A percentile compares a stretch with the other conserved stretches of the same genome.
Evolutionary conservation across 2,113 vertebrate genomes (phyloP).

Genomic region (Prietella phreatophila): DNA sequence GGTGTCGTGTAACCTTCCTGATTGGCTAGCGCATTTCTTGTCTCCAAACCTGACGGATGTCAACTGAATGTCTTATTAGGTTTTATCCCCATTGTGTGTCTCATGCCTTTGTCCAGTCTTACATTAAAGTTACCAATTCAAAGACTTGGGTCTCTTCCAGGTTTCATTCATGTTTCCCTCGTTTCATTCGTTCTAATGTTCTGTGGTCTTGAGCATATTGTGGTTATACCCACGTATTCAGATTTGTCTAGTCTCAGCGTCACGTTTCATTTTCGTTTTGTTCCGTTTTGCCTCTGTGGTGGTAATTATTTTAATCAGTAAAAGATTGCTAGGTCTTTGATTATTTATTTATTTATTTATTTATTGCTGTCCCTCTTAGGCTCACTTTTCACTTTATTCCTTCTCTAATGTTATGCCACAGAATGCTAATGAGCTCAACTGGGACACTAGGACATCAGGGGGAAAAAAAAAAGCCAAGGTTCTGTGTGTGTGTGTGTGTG

Average conservation of each 20-base stretch:
- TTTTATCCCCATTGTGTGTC: background rate
- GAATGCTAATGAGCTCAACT: constrained; percentile 54
- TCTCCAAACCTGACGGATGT: background rate
- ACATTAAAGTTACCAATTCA: background rate
- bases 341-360: background rate
- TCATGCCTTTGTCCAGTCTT: background rate
- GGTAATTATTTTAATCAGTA: background rate
- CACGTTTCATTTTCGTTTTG: background rate
- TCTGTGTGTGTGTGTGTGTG: constrained; percentile 5
- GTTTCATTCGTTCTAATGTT: background rate
- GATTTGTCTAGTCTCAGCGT: background rate
- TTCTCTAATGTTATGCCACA: constrained; percentile 46
- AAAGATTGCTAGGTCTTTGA: background rate
- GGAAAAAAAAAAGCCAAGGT: background rate
- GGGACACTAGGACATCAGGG: constrained; percentile 29
- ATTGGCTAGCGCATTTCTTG: background rate
- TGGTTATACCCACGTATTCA: background rate
- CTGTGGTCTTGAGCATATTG: background rate
- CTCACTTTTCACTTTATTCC: background rate
- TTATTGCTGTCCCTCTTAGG: background rate
- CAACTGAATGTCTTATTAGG: too few species aligned
- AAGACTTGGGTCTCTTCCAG: background rate
- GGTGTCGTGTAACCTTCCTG: background rate
- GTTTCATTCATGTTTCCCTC: background rate
- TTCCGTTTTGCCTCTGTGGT: background rate